Evolutionary conservation across 2,888 invertebrate genomes (phyloP), one percentile per base, ranked within the genome.

Genomic region (Branchellion lobata): DNA sequence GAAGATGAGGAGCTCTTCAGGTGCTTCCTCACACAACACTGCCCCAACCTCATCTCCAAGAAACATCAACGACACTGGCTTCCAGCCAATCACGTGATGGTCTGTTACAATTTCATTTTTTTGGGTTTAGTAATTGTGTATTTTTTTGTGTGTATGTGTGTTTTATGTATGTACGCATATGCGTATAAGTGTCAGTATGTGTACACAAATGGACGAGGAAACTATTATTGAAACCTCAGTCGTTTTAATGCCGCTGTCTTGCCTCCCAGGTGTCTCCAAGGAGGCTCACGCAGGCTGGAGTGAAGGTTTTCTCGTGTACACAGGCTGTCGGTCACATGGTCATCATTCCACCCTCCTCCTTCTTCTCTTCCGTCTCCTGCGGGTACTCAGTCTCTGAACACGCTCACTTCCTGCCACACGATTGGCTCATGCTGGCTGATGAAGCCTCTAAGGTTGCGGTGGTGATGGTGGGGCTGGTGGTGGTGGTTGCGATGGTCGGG

Each of bases 321-420:
- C 96, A 96, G 87, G 91, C 92, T 80, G 93, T 94, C 0, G 94
- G 95, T 0, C 93, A 96, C 86, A 96, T 93, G 86, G 91, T 96
- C 34, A 90, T 96, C 0, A 93, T 96, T 0, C 94, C 95, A 86
- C 95, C 96, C 0, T 91, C 92, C 85, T 93, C 94, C 0, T 95
- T 93, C 85, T 94, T 95, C 0, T 93, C 94, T 0, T 94, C 93
- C 65, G 91, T 96, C 81, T 92, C 93, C 82, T 93, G 94, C 0
- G 96, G 96, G 0, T 95, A 93, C 86, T 92, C 92, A 0, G 92
- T 95, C 0, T 93, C 95, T 0, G 96, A 97, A 86, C 95, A 95
- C 85, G 94, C 95, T 0, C 96, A 95, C 86, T 96, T 94, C 85
- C 95, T 95, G 0, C 91, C 92, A 8, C 89, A 91, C 0, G 90